Conservation (phyloP, 2,113 vertebrate genomes). For the Seriola rivoliana region DNA sequence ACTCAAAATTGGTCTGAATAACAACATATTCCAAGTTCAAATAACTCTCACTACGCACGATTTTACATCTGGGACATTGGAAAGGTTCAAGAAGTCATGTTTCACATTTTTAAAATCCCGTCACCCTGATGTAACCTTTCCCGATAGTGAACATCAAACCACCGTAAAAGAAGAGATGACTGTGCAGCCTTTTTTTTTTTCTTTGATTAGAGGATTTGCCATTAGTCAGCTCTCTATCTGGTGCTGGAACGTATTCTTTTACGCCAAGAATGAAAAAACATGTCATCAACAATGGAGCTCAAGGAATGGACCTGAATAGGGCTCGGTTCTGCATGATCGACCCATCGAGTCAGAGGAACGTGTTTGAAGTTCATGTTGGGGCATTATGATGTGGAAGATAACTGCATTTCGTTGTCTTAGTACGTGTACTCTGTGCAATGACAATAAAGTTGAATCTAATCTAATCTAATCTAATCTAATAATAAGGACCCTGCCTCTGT, state of each 20-base stretch:
- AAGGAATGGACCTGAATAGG: slow-evolving; percentile 68
- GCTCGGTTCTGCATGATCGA: slow-evolving; percentile 74
- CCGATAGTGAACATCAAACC: slow-evolving; percentile 28
- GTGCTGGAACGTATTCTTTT: slow-evolving; percentile 40
- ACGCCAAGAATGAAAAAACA: slow-evolving; percentile 54
- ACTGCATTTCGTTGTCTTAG: too few species aligned
- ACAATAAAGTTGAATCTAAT: too few species aligned
- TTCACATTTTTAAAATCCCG: not conserved
- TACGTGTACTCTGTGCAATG: too few species aligned
- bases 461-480: too few species aligned
- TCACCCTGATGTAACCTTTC: slow-evolving; percentile 15
- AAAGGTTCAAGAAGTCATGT: slow-evolving; percentile 30
- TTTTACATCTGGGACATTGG: slow-evolving; percentile 23
- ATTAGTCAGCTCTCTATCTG: slow-evolving; percentile 44
- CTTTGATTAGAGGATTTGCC: slow-evolving; percentile 45
- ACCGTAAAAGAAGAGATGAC: slow-evolving; percentile 2
- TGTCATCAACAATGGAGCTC: slow-evolving; percentile 67
- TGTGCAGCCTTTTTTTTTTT: slow-evolving; percentile 10
- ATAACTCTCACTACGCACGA: slow-evolving; percentile 11
- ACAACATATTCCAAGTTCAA: slow-evolving; percentile 33
- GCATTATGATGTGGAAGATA: slow-evolving; percentile 48
- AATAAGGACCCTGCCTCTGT: slow-evolving; percentile 52
- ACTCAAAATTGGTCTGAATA: slow-evolving; percentile 14
- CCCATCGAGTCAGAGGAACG: slow-evolving; percentile 65
- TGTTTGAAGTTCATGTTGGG: slow-evolving; percentile 71